These are phyloP conservation scores for Regulus satrapa DNA, from an alignment of 2,113 vertebrate genomes.

Conservation along the genomic window DNA sequence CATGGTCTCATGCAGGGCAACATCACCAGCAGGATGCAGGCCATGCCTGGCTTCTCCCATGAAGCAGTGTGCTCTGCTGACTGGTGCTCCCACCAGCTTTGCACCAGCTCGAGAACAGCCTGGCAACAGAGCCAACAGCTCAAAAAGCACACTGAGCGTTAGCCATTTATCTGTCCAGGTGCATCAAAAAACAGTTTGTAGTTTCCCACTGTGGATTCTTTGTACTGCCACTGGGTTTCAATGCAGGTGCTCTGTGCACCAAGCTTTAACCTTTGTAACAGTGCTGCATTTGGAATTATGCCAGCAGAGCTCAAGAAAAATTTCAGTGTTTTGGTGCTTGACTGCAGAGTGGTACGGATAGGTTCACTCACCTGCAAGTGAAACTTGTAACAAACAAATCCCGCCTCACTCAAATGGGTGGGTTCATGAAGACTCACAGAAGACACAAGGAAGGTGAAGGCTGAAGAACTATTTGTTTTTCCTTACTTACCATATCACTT, in stretches of 20 bases:
- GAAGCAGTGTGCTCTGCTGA: accelerated
- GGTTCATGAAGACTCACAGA: not conserved
- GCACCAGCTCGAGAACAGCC: not conserved
- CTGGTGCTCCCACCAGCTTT: not conserved
- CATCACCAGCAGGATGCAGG: not conserved
- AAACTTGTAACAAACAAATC: not conserved
- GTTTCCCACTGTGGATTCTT: not conserved
- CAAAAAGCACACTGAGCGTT: not conserved
- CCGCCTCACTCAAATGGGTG: not conserved
- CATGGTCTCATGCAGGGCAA: not conserved
- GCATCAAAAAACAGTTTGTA: not conserved
- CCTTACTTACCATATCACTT: not conserved
- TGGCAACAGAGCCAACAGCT: not conserved
- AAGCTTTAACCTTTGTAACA: not conserved
- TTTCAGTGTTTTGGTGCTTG: not conserved
- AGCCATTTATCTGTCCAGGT: not conserved
- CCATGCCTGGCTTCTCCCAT: not conserved
- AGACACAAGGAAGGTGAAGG: not conserved
- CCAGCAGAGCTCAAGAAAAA: not conserved
- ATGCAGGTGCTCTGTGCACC: not conserved
- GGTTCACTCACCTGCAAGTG: not conserved
- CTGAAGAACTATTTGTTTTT: not conserved
- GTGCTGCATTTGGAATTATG: not conserved
- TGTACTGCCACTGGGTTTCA: not conserved
- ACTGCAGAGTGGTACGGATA: not conserved